Percentiles rank a stretch among this genome's conserved stretches.
phyloP scores from a whole-genome alignment of 1,140 invertebrate species.

The Latrodectus geometricus region DNA sequence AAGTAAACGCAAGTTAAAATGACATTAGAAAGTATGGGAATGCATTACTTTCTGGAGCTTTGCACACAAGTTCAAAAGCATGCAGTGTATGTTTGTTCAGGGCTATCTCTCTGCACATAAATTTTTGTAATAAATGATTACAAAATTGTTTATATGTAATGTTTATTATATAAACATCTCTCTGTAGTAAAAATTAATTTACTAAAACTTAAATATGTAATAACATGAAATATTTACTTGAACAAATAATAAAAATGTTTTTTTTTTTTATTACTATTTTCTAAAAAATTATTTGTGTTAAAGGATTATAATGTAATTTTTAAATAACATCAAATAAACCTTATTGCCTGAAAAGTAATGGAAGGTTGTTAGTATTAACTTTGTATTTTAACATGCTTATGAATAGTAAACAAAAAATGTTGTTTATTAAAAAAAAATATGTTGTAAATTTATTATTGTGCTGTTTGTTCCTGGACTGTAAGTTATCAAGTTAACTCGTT shows the following conservation, averaged over 20 bases:
- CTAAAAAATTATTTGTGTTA: neutral
- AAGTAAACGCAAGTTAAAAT: slow-evolving; percentile 27
- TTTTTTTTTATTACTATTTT: neutral
- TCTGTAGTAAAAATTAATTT: neutral
- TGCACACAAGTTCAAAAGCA: neutral
- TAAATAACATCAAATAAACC: too few relatives aligned
- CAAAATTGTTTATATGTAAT: neutral
- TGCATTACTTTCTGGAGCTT: neutral
- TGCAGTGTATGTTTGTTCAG: neutral
- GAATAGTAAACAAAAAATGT: too few relatives aligned
- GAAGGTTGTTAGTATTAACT: neutral
- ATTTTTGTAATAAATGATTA: neutral
- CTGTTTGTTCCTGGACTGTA: too few relatives aligned
- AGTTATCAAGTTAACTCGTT: too few relatives aligned
- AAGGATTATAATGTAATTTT: too few relatives aligned
- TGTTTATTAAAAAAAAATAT: too few relatives aligned
- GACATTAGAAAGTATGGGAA: neutral
- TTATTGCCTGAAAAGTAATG: neutral
- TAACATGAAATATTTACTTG: neutral
- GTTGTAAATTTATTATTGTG: too few relatives aligned
- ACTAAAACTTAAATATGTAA: neutral
- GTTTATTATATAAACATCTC: neutral
- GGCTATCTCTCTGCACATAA: neutral
- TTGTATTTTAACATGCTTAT: too few relatives aligned
- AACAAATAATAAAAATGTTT: neutral